phyloP scores from a whole-genome alignment of 2,113 vertebrate genomes.

The Macrotus californicus region DNA sequence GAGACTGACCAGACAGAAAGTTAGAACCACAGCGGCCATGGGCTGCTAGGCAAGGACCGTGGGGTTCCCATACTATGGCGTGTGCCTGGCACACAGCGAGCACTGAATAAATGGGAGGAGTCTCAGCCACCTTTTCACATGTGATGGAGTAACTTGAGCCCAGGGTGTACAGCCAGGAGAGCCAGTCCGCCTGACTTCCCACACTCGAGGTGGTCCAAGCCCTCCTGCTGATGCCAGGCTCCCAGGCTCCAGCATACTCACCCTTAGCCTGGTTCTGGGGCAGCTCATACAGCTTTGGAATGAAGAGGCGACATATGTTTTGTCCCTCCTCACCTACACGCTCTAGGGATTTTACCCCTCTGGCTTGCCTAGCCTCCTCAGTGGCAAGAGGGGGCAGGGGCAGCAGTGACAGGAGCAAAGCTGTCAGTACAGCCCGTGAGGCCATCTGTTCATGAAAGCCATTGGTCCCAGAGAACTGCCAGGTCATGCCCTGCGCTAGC shows the following conservation, averaged over 20 bases:
- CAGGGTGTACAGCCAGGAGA: not conserved
- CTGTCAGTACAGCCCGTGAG: not conserved
- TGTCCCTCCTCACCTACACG: too few species aligned
- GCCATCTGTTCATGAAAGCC: not conserved
- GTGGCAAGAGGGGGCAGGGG: not conserved
- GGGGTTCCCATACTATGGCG: rapidly evolving
- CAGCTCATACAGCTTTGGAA: too few species aligned
- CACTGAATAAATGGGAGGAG: not conserved
- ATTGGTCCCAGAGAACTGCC: not conserved
- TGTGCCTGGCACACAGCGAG: not conserved
- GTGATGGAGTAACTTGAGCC: not conserved
- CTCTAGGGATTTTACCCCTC: not conserved
- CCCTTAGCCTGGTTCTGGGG: not conserved
- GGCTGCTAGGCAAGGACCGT: not conserved
- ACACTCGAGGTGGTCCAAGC: too few species aligned
- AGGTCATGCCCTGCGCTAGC: rapidly evolving
- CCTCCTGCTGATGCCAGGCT: not conserved
- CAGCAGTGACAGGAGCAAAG: not conserved
- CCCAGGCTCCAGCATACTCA: not conserved
- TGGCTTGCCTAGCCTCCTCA: not conserved
- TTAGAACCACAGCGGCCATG: not conserved
- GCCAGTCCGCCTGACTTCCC: not conserved
- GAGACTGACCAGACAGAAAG: not conserved
- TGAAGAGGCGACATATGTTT: not conserved
- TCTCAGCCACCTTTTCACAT: not conserved